Evolutionary conservation across 1,140 invertebrate species (phyloP).

Genomic region (Eciton burchellii): DNA sequence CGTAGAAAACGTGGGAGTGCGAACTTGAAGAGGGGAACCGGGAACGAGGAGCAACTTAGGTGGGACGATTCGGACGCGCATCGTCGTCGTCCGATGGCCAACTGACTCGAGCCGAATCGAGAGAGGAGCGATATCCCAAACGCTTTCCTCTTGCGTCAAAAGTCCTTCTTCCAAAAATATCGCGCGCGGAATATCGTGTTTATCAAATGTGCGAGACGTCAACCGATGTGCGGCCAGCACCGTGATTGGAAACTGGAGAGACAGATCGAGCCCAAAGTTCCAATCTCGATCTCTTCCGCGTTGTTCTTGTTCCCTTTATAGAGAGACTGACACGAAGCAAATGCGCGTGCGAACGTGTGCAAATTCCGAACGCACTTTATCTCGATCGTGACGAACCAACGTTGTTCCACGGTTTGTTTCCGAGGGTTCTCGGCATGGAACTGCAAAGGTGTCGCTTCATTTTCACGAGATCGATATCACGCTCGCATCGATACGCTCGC

Average conservation of each 20-base stretch:
- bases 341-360: not conserved
- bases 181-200: too few species aligned
- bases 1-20: slow-evolving; percentile 65
- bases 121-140: slow-evolving; percentile 2
- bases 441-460: too few species aligned
- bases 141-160: not conserved
- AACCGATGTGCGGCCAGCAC: not conserved
- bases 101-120: not conserved
- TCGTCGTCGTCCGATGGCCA: slow-evolving; percentile 4
- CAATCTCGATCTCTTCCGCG: not conserved
- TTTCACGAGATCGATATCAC: slow-evolving; percentile 8
- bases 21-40: slow-evolving; percentile 8
- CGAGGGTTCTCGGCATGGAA: not conserved
- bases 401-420: too few species aligned
- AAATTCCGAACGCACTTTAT: not conserved
- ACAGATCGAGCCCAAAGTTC: slow-evolving; percentile 20
- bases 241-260: slow-evolving; percentile 34
- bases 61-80: slow-evolving; percentile 28
- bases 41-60: slow-evolving; percentile 10
- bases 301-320: not conserved
- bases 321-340: not conserved
- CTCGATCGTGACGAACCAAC: too few species aligned
- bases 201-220: too few species aligned
- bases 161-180: too few species aligned
- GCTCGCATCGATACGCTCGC: not conserved